Base-by-base conservation (phyloP, 2,797 vertebrate genomes). In the Mastacembelus armatus region DNA sequence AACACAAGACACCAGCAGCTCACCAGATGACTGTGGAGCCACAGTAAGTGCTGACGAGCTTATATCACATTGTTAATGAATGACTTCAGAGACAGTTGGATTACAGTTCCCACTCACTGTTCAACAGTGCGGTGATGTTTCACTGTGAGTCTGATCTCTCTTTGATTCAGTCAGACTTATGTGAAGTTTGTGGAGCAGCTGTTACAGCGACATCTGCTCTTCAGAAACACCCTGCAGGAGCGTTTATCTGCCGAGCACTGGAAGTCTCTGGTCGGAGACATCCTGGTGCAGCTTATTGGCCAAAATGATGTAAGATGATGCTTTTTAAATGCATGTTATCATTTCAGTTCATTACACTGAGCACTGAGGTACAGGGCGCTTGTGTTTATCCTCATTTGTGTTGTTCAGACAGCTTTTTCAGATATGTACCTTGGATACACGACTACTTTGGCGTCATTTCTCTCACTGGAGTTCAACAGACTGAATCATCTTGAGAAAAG, bases 181-280 rank as follows among this genome's bases (percentile, higher is more conserved):
- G 32, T 87, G 64, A 85, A 71, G 72, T 84, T 85, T 35, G 86
- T 93, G 80, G 92, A 94, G 83, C 90, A 92, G 88, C 88, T 95
- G 73, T 48, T 93, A 3, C 92, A 93, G 90, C 75, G 87, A 22
- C 93, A 94, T 21, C 74, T 94, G 22, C 77, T 89, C 68, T 94
- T 95, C 90, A 91, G 92, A 45, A 94, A 94, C 85, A 91, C 83
- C 1, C 85, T 95, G 71, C 93, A 94, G 81, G 92, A 93, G 68
- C 83, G 90, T 1, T 42, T 95, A 0, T 87, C 85, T 0, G 85
- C 85, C 0, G 84, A 91, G 38, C 91, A 92, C 81, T 92, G 91
- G 88, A 93, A 90, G 8, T 92, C 87, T 73, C 84, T 91, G 26
- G 61, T 94, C 1, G 94, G 93, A 66, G 93, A 95, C 66, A 88